These are phyloP conservation scores for Macrophya alboannulata DNA, from an alignment of 2,888 invertebrate species.

Conservation along the genomic window DNA sequence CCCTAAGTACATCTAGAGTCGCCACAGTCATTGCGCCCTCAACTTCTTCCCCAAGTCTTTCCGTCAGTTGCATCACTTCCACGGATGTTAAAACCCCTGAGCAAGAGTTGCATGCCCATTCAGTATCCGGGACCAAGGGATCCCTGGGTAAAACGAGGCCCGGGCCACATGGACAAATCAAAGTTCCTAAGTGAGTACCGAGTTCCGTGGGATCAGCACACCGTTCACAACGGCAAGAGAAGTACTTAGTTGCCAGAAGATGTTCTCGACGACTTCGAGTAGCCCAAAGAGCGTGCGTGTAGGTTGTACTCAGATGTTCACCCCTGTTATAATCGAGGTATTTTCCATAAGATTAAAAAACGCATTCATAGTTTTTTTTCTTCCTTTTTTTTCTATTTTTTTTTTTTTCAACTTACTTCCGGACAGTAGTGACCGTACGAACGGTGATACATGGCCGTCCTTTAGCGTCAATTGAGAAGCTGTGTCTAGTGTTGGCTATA, in stretches of 20 bases:
- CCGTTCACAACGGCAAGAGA: slow-evolving; percentile 87
- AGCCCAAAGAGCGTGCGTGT: slow-evolving; percentile 94
- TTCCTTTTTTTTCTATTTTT: neutral
- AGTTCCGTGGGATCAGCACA: slow-evolving; percentile 92
- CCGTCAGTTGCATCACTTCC: slow-evolving; percentile 86
- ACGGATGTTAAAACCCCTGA: slow-evolving; percentile 84
- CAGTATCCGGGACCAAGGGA: slow-evolving; percentile 87
- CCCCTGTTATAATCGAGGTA: slow-evolving; percentile 80
- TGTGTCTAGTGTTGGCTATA: slow-evolving; percentile 89
- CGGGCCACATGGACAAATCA: slow-evolving; percentile 85
- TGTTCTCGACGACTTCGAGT: slow-evolving; percentile 91
- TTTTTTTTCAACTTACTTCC: slow-evolving; percentile 78
- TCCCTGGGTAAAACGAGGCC: slow-evolving; percentile 88
- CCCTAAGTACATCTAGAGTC: slow-evolving; percentile 85
- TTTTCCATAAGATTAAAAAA: neutral
- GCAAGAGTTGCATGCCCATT: slow-evolving; percentile 90
- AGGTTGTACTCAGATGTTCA: slow-evolving; percentile 91
- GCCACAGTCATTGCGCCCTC: slow-evolving; percentile 85
- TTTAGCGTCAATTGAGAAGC: slow-evolving; percentile 84
- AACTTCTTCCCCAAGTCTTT: slow-evolving; percentile 90
- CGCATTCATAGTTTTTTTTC: neutral
- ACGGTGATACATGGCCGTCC: slow-evolving; percentile 86
- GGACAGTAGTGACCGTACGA: slow-evolving; percentile 85
- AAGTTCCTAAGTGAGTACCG: slow-evolving; percentile 87
- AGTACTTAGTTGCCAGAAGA: slow-evolving; percentile 90